Evolutionary conservation across 2,113 vertebrate genomes (phyloP).

Genomic region (Chlamydotis undulata): DNA sequence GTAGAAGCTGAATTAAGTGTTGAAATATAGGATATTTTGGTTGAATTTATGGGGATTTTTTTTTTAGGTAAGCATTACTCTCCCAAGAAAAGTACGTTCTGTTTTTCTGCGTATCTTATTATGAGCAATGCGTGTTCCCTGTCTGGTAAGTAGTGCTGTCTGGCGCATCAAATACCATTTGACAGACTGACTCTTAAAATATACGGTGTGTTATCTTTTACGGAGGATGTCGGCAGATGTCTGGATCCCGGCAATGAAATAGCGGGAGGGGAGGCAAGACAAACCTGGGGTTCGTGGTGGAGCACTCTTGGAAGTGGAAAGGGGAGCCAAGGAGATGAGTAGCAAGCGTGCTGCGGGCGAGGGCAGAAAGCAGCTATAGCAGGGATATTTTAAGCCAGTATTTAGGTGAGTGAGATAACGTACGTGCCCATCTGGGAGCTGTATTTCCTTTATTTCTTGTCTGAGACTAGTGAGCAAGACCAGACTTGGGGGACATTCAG

Average conservation of each 20-base stretch:
- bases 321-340: background rate
- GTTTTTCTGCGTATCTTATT: background rate
- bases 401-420: background rate
- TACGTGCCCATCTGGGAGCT: background rate
- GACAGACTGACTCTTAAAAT: background rate
- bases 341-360: fast-evolving
- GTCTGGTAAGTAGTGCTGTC: background rate
- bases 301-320: background rate
- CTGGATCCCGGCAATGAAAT: background rate
- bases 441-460: background rate
- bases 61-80: background rate
- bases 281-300: background rate
- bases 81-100: slow-evolving; percentile 2
- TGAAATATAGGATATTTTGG: background rate
- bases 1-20: background rate
- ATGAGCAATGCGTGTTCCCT: background rate
- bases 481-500: background rate
- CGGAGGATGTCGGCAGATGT: background rate
- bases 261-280: background rate
- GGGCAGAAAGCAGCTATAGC: background rate
- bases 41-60: background rate
- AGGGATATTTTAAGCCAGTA: background rate
- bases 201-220: background rate
- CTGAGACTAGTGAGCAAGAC: background rate
- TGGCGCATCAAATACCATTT: background rate